Evolutionary conservation across 2,797 vertebrate species (phyloP), one percentile per base, ranked within the genome.

Genomic region (Heteromormyrus szaboi): DNA sequence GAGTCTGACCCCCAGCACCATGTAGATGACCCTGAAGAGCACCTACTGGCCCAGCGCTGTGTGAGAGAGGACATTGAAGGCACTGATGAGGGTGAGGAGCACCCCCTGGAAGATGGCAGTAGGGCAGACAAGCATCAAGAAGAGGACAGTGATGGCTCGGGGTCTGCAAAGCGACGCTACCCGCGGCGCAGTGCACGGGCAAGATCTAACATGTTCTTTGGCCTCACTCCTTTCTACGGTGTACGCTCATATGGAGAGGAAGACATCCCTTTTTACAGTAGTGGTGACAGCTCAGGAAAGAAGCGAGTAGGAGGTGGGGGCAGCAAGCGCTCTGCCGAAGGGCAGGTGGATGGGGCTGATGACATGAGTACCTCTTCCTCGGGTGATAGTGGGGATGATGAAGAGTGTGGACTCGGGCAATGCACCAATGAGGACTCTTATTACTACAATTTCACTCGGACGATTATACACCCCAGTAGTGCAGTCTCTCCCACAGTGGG

Each of bases 171-270:
- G 93, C 96, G 99, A 2, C 95, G 99, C 8, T 99, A 99, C 83
- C 99, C 99, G 0, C 96, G 98, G 1, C 97, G 99, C 88, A 99
- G 99, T 4, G 98, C 99, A 8, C 96, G 99, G 0, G 98, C 98
- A 0, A 97, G 99, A n/a, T 98, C 98, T n/a, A 99, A 99, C 92
- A 99, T 99, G 97, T 99, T 99, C 91, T 99, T 98, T 50, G 99
- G 99, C 12, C 93, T 99, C 87, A 99, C 99, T 0, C 99, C 99
- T 0, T 96, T 99, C 87, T 99, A 99, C 0, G 98, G 98, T 0
- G 98, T 99, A 37, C 97, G 98, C 41, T 99, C 98, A 0, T 99
- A 99, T 0, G 99, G 99, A 0, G 98, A 99, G 89, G 98, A 99
- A 90, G 99, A 99, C 93, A 95, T 99, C 85, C 97, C 98, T 0